Evolutionary conservation across 2,888 invertebrate genomes (phyloP).

Genomic region (Leptopterna dolabrata): DNA sequence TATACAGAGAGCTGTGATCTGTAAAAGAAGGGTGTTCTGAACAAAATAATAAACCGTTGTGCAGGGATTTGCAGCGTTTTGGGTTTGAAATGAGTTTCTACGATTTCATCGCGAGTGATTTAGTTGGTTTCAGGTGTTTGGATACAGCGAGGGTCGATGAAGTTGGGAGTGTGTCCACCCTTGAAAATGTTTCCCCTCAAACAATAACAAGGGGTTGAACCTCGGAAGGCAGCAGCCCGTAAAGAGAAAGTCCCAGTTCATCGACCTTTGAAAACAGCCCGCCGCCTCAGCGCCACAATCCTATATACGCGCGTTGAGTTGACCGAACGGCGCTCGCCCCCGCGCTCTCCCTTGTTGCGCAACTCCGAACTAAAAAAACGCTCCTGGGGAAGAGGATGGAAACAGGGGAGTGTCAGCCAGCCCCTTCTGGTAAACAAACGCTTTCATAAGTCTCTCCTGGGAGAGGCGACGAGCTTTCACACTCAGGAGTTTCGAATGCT

Average conservation of each 20-base stretch:
- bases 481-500: background rate
- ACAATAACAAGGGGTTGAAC: background rate
- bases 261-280: background rate
- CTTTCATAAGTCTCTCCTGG: background rate
- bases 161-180: background rate
- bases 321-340: background rate
- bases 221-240: background rate
- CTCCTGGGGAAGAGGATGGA: background rate
- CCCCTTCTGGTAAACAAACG: constrained; percentile 11
- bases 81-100: too few relatives aligned
- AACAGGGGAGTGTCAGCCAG: background rate
- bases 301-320: background rate
- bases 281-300: background rate
- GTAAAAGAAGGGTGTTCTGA: too few relatives aligned
- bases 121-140: background rate
- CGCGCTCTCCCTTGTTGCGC: background rate
- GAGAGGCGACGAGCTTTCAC: background rate
- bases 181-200: background rate
- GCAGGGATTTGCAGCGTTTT: too few relatives aligned
- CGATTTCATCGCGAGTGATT: too few relatives aligned
- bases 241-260: background rate
- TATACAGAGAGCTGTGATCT: too few relatives aligned
- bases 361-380: background rate
- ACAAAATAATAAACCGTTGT: too few relatives aligned
- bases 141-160: background rate